Evolutionary conservation across 2,797 vertebrate genomes (phyloP), one percentile per base, ranked within the genome.

Genomic region (Poeciliopsis infans): DNA sequence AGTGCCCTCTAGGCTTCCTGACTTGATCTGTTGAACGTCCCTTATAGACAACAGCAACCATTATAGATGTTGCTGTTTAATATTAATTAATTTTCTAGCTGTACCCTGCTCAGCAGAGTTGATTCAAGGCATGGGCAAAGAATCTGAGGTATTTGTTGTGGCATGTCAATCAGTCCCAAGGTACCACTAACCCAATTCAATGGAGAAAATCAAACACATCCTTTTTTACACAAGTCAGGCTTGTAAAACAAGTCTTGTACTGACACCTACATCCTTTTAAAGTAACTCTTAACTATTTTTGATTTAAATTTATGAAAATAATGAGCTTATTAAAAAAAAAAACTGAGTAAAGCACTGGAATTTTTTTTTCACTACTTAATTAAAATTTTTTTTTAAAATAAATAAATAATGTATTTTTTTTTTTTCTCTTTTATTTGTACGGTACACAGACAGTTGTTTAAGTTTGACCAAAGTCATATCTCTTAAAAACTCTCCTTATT

Each of bases 171-270:
- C 71, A 83, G 75, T 91, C 91, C 92, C 92, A 33, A 77, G 89
- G 91, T 92, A 92, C 92, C 91, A 92, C 78, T 88, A 90, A 91
- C 93, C 78, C 84, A 84, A 82, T 88, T 85, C 72, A 73, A 86
- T 89, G 82, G 83, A 86, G 92, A 85, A 94, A 91, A 92, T 92
- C 76, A 94, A 93, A 92, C 94, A 91, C 91, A 89, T 91, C 86
- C 77, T 72, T 15, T 91, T 76, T 92, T 90, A 95, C 90, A 94
- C 92, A 78, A 90, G 86, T 84, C 88, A 87, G 92, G 85, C 83
- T 90, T 79, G 84, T 84, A 86, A 92, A 88, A 78, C 79, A 82
- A 84, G 71, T 79, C 77, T 79, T 47, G 85, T 79, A 81, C 61
- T 69, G 82, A 80, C 74, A 71, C 76, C 64, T 59, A 79, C 74